Base-by-base conservation (phyloP, 2,113 vertebrate genomes). In the Cynoglossus semilaevis region DNA sequence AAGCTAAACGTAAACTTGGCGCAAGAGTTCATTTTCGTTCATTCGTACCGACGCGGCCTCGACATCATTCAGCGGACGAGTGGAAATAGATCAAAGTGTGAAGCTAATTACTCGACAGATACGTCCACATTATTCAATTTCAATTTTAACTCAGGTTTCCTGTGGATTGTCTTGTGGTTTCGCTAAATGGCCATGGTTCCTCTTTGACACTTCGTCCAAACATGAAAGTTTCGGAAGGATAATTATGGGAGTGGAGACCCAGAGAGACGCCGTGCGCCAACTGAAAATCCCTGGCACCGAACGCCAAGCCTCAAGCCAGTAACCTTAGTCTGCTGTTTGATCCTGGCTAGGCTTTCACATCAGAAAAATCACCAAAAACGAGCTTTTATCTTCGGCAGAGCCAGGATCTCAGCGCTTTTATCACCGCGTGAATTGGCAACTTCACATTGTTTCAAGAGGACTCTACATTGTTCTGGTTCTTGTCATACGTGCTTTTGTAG, bases 331-430 rank as follows among this genome's bases (percentile, higher is more conserved):
- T 11, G 44, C 54, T 70, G 70, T 79, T 67, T 80, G 74, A 83
- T 77, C 77, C 68, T 58, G 61, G 62, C 74, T 72, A 16, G 64
- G 67, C 54, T 79, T 83, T 81, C 72, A 83, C 59, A 66, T 74
- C 59, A 83, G 55, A 73, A 72, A 79, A 81, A 73, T 74, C 66
- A 56, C 68, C 72, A 68, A 68, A n/a, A 80, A 78, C 55, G 18
- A 51, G 15, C 59, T 80, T 77, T 75, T 80, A 73, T 75, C 56
- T 65, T 64, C 60, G 63, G 53, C 58, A 12, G 16, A 50, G 65
- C 67, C 72, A 63, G 67, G 67, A 72, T 56, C 69, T 40, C 49
- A 55, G 59, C 46, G 65, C 67, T 77, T 82, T 74, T 59, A 79
- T 79, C 66, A 58, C 51, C 52, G 67, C 52, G 67, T 66, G 57